Percentiles rank a stretch among this genome's conserved stretches.
Evolutionary conservation across 2,888 invertebrate species (phyloP).

Genomic region (Hydrotaea cyrtoneurina): DNA sequence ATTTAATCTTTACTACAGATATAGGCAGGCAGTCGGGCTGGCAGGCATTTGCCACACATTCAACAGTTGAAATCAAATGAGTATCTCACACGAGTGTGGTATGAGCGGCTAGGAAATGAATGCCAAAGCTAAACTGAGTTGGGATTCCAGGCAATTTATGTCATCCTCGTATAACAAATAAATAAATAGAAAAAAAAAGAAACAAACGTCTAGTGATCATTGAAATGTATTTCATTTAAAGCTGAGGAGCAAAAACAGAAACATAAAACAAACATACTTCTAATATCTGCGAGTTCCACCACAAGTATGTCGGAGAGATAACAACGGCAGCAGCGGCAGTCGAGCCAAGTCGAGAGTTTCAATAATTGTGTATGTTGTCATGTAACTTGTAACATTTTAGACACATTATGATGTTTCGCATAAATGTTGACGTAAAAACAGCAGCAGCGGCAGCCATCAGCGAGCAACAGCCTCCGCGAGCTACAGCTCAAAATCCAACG

Average conservation of each 20-base stretch:
- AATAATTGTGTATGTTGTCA: slow-evolving; percentile 67
- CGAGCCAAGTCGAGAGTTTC: slow-evolving; percentile 53
- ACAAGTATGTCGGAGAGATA: slow-evolving; percentile 17
- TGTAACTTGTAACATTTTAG: slow-evolving; percentile 68
- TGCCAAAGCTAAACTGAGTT: too few relatives aligned
- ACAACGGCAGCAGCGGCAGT: slow-evolving; percentile 31
- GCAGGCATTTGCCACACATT: slow-evolving; percentile 30
- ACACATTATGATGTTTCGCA: slow-evolving; percentile 67
- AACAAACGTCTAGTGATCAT: not conserved
- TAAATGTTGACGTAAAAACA: slow-evolving; percentile 41
- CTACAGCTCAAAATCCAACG: slow-evolving; percentile 13
- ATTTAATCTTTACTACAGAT: slow-evolving; percentile 46
- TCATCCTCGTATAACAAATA: too few relatives aligned
- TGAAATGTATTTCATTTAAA: slow-evolving; percentile 11
- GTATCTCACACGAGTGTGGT: not conserved
- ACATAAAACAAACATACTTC: slow-evolving; percentile 45
- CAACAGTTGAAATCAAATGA: slow-evolving; percentile 19
- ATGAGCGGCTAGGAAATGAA: not conserved
- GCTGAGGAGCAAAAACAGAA: not conserved
- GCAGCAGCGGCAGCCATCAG: not conserved
- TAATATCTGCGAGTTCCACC: slow-evolving; percentile 46
- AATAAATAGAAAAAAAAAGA: too few relatives aligned
- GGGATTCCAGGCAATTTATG: too few relatives aligned
- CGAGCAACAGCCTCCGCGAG: not conserved
- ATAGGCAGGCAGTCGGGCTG: not conserved